Percentiles rank a stretch among this genome's conserved stretches.
phyloP scores from a whole-genome alignment of 2,888 invertebrate species.

The Apomyelois bistriatella region DNA sequence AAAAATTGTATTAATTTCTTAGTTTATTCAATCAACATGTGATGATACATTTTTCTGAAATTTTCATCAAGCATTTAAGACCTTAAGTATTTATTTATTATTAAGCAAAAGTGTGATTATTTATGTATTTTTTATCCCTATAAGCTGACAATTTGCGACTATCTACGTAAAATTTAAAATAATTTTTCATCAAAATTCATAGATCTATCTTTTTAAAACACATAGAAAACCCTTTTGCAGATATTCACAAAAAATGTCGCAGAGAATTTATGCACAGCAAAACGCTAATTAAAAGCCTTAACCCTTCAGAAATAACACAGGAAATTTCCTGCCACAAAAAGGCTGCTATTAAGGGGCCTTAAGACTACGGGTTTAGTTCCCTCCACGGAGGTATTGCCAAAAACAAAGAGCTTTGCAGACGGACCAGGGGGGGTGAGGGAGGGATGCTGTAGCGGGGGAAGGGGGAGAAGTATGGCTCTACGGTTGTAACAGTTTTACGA shows the following conservation, averaged over 20 bases:
- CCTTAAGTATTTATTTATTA: no score
- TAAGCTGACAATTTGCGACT: no score
- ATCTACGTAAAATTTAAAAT: no score
- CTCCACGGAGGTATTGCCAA: conserved; percentile 58
- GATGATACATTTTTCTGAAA: no score
- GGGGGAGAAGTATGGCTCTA: conserved; percentile 37
- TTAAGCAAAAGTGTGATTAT: no score
- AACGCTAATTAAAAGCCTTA: conserved; percentile 27
- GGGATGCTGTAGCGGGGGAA: conserved; percentile 27
- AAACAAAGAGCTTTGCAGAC: conserved; percentile 74
- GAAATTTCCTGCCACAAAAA: conserved; percentile 62
- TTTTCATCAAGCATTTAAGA: no score
- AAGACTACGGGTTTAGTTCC: conserved; percentile 65
- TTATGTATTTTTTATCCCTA: no score
- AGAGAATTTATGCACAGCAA: conserved; percentile 18
- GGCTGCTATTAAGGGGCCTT: conserved; percentile 71
- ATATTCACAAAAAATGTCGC: conserved; percentile 8
- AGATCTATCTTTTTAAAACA: neutral
- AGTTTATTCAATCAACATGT: neutral
- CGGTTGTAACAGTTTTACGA: conserved; percentile 74
- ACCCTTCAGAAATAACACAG: conserved; percentile 49
- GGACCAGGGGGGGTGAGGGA: conserved; percentile 37
- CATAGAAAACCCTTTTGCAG: neutral
- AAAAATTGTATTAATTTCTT: neutral
- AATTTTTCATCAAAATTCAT: conserved; percentile 6